Percentiles rank a stretch among this genome's conserved stretches.
Conservation (phyloP, 2,113 vertebrate species). For the Tautogolabrus adspersus region DNA sequence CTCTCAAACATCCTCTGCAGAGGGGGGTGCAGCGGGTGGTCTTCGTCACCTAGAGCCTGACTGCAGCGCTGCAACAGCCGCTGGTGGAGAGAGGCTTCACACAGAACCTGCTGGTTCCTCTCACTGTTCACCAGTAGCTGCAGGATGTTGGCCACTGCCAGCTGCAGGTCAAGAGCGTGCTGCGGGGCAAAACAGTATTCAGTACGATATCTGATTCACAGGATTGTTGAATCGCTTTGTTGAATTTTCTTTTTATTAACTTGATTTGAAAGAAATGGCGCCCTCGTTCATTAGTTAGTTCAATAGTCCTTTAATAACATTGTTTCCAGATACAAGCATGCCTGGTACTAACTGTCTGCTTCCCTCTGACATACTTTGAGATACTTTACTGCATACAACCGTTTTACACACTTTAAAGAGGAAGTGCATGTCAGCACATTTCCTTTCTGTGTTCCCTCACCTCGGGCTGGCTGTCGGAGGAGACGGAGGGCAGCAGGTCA, state of each 20-base stretch:
- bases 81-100: constrained; percentile 93
- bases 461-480: constrained; percentile 92
- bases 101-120: constrained; percentile 97
- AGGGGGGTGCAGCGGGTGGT: constrained; percentile 93
- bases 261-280: background rate
- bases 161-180: constrained; percentile 95
- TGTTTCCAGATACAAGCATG: background rate
- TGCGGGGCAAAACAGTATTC: constrained; percentile 60
- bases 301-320: background rate
- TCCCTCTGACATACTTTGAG: background rate
- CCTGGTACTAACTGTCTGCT: background rate
- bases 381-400: background rate
- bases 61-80: constrained; percentile 93
- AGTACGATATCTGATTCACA: background rate
- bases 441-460: constrained; percentile 76
- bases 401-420: background rate
- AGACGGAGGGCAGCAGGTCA: constrained; percentile 94
- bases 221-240: background rate
- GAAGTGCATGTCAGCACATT: constrained; percentile 14
- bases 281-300: too few relatives aligned
- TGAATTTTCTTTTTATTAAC: background rate
- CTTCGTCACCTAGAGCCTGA: constrained; percentile 93
- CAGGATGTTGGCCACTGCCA: constrained; percentile 94
- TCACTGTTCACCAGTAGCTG: constrained; percentile 95
- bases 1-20: constrained; percentile 98